Evolutionary conservation across 1,140 invertebrate genomes (phyloP), one percentile per base, ranked within the genome.

Genomic region (Meteorus sp.): DNA sequence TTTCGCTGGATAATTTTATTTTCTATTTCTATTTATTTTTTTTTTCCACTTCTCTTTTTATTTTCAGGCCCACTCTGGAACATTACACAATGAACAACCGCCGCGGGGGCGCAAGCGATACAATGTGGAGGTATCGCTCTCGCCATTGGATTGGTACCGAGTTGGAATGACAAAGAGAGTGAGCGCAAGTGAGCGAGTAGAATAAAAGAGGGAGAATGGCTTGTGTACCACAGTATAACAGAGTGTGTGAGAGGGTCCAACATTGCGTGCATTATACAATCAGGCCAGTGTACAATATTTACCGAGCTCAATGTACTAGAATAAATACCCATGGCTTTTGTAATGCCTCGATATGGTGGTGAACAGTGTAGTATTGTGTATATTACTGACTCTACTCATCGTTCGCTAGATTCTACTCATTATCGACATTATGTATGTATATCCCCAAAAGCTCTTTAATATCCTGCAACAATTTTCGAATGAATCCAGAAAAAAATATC

Each of bases 251-350:
- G n/a, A n/a, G n/a, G n/a, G n/a, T n/a, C n/a, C n/a, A n/a, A n/a
- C n/a, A n/a, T n/a, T n/a, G n/a, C n/a, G n/a, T n/a, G n/a, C n/a
- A n/a, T n/a, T n/a, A n/a, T n/a, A 48, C 41, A 48, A 35, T 33
- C 33, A 25, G 23, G 48, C 23, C 15, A 33, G 45, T 41, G 50
- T 53, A 39, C 45, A 53, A 62, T 62, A 62, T 62, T 62, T 57
- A 62, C 60, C 20, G 48, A 54, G 58, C 54, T 62, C 48, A 62
- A 57, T 62, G 45, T 56, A 39, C 52, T 52, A 60, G 56, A 60
- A 60, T 60, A 60, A 60, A 60, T 60, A 60, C 50, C 33, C 52
- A 44, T 29, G 41, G 51, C 44, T 52, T 60, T 50, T 60, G 39
- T 47, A 43, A 27, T 7, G 17, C 35, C 19, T n/a, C 20, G 37